Conservation (phyloP, 2,113 vertebrate species). For the Phainopepla nitens region DNA sequence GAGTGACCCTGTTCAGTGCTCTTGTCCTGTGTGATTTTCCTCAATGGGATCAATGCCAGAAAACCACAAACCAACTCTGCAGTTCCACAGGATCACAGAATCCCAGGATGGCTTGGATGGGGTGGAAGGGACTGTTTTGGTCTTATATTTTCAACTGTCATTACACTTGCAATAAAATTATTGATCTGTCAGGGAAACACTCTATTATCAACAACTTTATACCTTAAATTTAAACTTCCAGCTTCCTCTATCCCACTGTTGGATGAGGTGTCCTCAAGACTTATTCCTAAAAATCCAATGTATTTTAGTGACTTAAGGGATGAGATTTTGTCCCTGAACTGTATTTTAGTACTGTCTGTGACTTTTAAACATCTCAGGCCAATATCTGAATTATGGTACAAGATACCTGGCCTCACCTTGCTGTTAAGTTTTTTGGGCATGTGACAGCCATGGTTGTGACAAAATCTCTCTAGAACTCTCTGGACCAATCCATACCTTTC, state of each 20-base stretch:
- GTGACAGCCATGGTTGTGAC: too few relatives aligned
- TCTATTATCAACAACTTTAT: background rate
- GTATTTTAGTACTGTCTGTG: background rate
- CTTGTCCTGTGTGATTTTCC: background rate
- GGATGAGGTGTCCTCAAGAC: background rate
- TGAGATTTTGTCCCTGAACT: background rate
- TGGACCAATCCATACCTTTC: background rate
- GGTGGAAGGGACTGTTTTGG: background rate
- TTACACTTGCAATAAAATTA: background rate
- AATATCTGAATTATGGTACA: background rate
- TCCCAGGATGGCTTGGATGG: background rate
- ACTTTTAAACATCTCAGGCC: background rate
- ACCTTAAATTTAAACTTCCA: background rate
- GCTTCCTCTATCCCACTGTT: background rate
- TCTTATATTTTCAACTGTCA: background rate
- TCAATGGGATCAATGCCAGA: rapidly evolving
- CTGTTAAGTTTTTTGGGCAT: background rate
- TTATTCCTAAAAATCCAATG: background rate
- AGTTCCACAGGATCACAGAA: rapidly evolving
- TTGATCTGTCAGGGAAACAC: background rate
- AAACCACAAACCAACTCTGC: background rate
- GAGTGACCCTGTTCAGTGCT: too few relatives aligned
- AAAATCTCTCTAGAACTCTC: background rate
- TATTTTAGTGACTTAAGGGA: background rate
- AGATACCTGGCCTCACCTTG: background rate